A percentile compares a stretch with the other conserved stretches of the same genome.
Evolutionary conservation across 2,888 invertebrate genomes (phyloP).

Genomic region (Cheilosia variabilis): DNA sequence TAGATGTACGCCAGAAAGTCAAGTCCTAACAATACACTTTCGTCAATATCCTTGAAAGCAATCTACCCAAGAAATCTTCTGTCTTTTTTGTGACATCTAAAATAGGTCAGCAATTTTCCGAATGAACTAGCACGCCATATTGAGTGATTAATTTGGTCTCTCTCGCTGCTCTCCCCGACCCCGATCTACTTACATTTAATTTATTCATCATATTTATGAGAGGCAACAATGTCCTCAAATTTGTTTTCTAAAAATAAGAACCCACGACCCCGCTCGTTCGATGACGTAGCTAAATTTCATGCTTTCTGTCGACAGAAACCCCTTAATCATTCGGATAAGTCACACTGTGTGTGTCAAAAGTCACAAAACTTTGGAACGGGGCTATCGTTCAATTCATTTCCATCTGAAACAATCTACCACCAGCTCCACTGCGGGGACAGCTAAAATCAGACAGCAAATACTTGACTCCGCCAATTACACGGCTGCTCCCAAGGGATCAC

Average conservation of each 20-base stretch:
- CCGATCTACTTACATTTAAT: background rate
- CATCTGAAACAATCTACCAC: constrained; percentile 8
- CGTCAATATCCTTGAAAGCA: too few species aligned
- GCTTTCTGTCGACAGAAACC: background rate
- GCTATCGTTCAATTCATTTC: constrained; percentile 39
- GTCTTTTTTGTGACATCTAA: too few species aligned
- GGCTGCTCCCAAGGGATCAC: constrained; percentile 39
- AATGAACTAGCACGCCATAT: too few species aligned
- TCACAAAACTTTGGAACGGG: background rate
- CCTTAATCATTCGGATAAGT: background rate
- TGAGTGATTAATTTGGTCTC: too few species aligned
- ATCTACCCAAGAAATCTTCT: too few species aligned
- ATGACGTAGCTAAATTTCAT: background rate
- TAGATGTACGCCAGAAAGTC: too few species aligned
- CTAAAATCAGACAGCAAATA: constrained; percentile 43
- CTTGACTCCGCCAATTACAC: constrained; percentile 15
- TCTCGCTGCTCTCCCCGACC: background rate
- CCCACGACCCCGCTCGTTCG: background rate
- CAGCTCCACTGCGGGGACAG: background rate
- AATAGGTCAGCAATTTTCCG: too few species aligned
- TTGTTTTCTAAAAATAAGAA: constrained; percentile 32
- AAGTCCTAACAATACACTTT: too few species aligned
- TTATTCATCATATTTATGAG: too few species aligned
- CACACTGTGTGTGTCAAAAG: background rate
- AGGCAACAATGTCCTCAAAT: background rate